Conservation (phyloP, 2,113 vertebrate species). For the Lucifuga dentata region DNA sequence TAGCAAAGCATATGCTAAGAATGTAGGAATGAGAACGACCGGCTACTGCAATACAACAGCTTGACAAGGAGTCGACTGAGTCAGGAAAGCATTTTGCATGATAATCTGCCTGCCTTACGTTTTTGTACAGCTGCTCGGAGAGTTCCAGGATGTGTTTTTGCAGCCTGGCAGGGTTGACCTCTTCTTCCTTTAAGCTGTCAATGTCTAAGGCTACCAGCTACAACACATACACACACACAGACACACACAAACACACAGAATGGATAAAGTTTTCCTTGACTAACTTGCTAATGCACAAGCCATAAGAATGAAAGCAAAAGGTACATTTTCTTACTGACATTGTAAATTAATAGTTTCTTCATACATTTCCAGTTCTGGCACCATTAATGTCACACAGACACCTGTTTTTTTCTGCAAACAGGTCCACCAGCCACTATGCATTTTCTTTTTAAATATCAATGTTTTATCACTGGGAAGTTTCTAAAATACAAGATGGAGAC, state of each 20-base stretch:
- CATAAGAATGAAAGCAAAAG: too few species aligned
- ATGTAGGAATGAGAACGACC: background rate
- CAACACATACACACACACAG: background rate
- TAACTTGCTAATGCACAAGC: background rate
- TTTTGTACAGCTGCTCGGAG: conserved; percentile 95
- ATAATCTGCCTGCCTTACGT: conserved; percentile 88
- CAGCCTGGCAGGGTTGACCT: conserved; percentile 86
- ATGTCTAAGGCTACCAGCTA: conserved; percentile 96
- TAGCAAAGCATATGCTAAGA: conserved; percentile 3
- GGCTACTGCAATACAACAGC: background rate
- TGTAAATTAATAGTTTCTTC: too few species aligned
- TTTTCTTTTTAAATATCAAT: too few species aligned
- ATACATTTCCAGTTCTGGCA: too few species aligned
- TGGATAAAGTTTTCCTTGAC: background rate
- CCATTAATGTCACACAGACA: too few species aligned
- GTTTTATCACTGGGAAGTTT: too few species aligned
- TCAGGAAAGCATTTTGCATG: too few species aligned
- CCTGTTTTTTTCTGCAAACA: too few species aligned
- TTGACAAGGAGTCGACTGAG: background rate
- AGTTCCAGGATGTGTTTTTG: conserved; percentile 93
- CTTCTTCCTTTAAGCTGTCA: conserved; percentile 92
- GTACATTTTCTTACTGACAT: too few species aligned
- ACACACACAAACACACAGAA: conserved; percentile 16
- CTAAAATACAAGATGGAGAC: too few species aligned
- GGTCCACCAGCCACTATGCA: too few species aligned